Percentiles rank a stretch among this genome's conserved stretches.
phyloP scores from a whole-genome alignment of 1,140 invertebrate genomes.

The Zaprionus camerounensis region DNA sequence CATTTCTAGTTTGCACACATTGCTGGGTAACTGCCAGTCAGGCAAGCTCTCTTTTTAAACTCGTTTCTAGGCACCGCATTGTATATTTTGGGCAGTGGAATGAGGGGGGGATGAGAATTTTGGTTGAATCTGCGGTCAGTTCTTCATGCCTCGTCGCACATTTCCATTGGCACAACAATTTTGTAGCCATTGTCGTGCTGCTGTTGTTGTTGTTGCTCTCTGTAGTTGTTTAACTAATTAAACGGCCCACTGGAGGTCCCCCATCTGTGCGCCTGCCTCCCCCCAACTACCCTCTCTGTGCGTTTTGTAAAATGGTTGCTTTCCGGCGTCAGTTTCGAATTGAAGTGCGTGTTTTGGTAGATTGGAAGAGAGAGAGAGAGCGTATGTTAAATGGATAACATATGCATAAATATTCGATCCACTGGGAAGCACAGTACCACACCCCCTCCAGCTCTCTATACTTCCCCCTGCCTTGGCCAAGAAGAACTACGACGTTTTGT shows the following conservation, averaged over 20 bases:
- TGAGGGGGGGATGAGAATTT: background rate
- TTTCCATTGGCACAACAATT: conserved; percentile 77
- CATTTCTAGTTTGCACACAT: background rate
- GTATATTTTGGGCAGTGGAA: background rate
- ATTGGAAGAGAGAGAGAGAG: conserved; percentile 12
- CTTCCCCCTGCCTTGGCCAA: background rate
- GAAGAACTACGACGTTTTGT: conserved; percentile 40
- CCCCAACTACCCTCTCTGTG: background rate
- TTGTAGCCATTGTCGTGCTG: conserved; percentile 41
- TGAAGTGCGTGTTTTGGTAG: conserved; percentile 61
- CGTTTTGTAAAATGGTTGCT: conserved; percentile 53
- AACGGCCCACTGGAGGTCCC: conserved; percentile 34
- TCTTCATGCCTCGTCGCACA: conserved; percentile 67
- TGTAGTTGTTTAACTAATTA: conserved; percentile 74
- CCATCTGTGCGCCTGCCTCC: conserved; percentile 2
- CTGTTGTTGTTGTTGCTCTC: conserved; percentile 56
- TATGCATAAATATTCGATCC: conserved; percentile 53
- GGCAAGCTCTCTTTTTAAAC: background rate
- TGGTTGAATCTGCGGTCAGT: conserved; percentile 40
- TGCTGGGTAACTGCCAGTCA: background rate
- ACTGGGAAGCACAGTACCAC: background rate
- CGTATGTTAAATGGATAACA: conserved; percentile 53
- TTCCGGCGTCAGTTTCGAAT: conserved; percentile 59
- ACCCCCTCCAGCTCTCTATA: background rate
- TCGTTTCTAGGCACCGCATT: conserved; percentile 20